These are phyloP conservation scores for Hydrozoanthus gracilis DNA, from an alignment of 92 coral and sea anemone species.

Conservation along the genomic window DNA sequence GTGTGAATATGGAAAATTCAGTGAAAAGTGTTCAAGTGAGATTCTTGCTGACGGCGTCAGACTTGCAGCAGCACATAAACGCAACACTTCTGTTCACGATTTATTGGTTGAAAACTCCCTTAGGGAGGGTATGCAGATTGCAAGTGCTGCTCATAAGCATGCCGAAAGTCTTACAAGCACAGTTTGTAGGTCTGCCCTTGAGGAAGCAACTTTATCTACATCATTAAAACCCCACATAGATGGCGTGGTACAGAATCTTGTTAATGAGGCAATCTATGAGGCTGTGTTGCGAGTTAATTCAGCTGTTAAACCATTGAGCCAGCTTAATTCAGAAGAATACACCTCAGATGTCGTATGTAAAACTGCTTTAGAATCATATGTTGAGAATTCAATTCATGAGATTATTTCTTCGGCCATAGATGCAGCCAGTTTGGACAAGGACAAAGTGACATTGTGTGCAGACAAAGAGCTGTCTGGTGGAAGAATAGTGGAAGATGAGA, in stretches of 20 bases:
- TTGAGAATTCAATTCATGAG: conserved; percentile 42
- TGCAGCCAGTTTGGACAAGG: conserved; percentile 37
- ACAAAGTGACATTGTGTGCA: neutral
- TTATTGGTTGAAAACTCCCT: conserved; percentile 40
- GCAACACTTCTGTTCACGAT: conserved; percentile 22
- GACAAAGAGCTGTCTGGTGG: neutral
- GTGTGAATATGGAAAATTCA: conserved; percentile 56
- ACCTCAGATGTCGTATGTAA: conserved; percentile 18
- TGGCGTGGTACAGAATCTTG: conserved; percentile 81
- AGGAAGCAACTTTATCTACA: conserved; percentile 52
- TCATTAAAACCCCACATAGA: conserved; percentile 73
- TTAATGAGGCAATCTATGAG: conserved; percentile 84
- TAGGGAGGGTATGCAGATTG: conserved; percentile 35
- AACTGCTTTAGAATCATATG: conserved; percentile 36
- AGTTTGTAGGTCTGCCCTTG: conserved; percentile 33
- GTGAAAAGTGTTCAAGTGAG: conserved; percentile 40
- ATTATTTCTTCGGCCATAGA: conserved; percentile 46
- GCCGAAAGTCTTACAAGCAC: conserved; percentile 36
- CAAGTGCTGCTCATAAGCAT: conserved; percentile 27
- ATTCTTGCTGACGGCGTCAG: conserved; percentile 26
- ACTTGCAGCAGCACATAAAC: conserved; percentile 32
- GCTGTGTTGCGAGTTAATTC: conserved; percentile 70
- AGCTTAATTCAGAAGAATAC: neutral
- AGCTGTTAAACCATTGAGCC: conserved; percentile 11
- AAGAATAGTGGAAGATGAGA: neutral